Percentiles rank a stretch among this genome's conserved stretches.
phyloP scores from a whole-genome alignment of 2,888 invertebrate genomes.

The Drosophila paranaensis region DNA sequence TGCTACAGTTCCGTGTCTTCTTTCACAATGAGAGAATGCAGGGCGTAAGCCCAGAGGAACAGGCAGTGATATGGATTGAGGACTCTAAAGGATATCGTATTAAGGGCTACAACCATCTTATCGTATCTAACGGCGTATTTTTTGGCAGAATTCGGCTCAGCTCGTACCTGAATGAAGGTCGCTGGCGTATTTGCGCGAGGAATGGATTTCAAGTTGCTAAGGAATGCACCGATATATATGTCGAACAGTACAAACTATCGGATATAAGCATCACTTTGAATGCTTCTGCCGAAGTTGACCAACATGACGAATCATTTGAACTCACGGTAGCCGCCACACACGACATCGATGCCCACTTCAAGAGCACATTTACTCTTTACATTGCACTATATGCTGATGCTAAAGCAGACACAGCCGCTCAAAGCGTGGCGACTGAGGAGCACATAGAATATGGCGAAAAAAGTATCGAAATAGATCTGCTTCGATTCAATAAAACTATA shows the following conservation, averaged over 20 bases:
- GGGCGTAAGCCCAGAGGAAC: not conserved
- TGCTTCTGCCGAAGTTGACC: not conserved
- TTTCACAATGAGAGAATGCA: conserved; percentile 40
- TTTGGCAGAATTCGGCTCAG: conserved; percentile 12
- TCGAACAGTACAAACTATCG: not conserved
- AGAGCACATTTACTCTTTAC: conserved; percentile 3
- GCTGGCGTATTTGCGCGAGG: conserved; percentile 44
- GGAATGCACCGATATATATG: conserved; percentile 23
- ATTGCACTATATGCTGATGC: not conserved
- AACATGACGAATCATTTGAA: not conserved
- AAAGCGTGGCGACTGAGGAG: not conserved
- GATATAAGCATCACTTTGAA: not conserved
- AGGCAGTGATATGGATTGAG: conserved; percentile 32
- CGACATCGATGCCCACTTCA: not conserved
- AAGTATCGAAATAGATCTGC: not conserved
- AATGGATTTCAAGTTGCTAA: not conserved
- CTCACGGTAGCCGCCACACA: conserved; percentile 8
- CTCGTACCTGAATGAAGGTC: conserved; percentile 21
- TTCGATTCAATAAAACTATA: not conserved
- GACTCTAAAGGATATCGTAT: conserved; percentile 30
- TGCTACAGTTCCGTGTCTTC: conserved; percentile 37
- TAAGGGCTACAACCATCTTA: not conserved
- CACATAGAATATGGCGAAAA: conserved; percentile 1
- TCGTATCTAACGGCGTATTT: conserved; percentile 26
- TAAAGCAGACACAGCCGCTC: not conserved